These are phyloP conservation scores for Pristionchus arcanus DNA, from an alignment of 2,888 invertebrate species.

Conservation along the genomic window DNA sequence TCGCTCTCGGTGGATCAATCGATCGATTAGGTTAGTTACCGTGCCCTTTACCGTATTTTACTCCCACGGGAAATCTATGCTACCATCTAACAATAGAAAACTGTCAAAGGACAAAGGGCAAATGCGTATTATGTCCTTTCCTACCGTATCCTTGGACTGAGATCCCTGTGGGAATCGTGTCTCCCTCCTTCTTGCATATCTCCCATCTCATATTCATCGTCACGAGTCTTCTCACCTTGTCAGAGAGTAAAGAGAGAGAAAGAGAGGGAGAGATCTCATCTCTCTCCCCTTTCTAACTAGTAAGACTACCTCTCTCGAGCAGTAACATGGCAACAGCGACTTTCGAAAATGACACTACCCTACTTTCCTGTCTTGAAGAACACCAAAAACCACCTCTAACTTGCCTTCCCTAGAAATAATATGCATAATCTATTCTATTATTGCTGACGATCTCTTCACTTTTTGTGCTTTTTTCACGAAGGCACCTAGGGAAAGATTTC, in stretches of 20 bases:
- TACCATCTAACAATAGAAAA: neutral
- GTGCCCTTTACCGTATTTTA: neutral
- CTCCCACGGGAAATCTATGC: neutral
- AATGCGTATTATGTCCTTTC: neutral
- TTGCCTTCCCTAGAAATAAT: neutral
- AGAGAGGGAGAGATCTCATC: neutral
- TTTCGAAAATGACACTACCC: neutral
- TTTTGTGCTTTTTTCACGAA: neutral
- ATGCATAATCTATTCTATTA: neutral
- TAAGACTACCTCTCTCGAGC: neutral
- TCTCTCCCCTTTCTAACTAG: constrained; percentile 36
- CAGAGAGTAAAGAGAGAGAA: constrained; percentile 16
- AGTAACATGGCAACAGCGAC: constrained; percentile 17
- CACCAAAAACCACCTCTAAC: neutral
- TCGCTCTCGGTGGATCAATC: constrained; percentile 53
- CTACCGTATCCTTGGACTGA: neutral
- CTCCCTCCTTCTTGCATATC: neutral
- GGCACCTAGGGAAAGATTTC: neutral
- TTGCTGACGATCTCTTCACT: neutral
- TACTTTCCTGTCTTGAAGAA: neutral
- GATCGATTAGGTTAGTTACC: constrained; percentile 51
- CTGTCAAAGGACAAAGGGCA: neutral
- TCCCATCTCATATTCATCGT: constrained; percentile 20
- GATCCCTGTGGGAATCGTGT: neutral
- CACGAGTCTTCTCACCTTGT: constrained; percentile 36